Evolutionary conservation across 1,140 invertebrate genomes (phyloP).

Genomic region (Ephestia elutella): DNA sequence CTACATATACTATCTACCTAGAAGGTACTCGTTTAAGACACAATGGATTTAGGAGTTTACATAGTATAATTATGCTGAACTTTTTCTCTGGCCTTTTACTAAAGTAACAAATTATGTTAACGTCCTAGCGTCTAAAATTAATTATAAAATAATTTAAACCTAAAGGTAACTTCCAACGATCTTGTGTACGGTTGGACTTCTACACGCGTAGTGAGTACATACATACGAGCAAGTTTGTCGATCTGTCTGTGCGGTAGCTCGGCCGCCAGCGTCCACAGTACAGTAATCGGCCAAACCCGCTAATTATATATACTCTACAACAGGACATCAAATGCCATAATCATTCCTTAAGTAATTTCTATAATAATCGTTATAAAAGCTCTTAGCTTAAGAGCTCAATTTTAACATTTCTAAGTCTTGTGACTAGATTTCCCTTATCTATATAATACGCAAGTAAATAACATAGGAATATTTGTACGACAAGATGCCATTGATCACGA

Average conservation of each 20-base stretch:
- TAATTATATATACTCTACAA: constrained; percentile 30
- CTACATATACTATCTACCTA: constrained; percentile 58
- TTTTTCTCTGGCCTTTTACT: constrained; percentile 60
- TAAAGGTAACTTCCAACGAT: constrained; percentile 70
- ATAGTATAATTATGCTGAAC: constrained; percentile 62
- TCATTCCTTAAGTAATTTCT: constrained; percentile 35
- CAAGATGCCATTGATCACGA: constrained; percentile 73
- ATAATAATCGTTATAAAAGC: constrained; percentile 55
- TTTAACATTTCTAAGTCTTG: constrained; percentile 71
- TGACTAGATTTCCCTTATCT: constrained; percentile 72
- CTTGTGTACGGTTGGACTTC: constrained; percentile 19
- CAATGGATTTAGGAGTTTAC: constrained; percentile 44
- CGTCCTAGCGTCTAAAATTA: constrained; percentile 58
- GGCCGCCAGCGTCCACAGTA: neutral
- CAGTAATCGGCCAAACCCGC: neutral
- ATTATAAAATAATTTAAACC: constrained; percentile 68
- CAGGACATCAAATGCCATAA: constrained; percentile 52
- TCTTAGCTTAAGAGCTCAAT: constrained; percentile 57
- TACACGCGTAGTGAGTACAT: constrained; percentile 4
- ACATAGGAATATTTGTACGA: constrained; percentile 75
- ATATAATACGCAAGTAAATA: constrained; percentile 72
- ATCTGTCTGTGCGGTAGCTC: too few relatives aligned
- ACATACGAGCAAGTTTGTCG: neutral
- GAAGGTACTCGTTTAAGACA: constrained; percentile 70
- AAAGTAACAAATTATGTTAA: constrained; percentile 64